Conservation (phyloP, 2,888 invertebrate species). For the Crocallis elinguaria region DNA sequence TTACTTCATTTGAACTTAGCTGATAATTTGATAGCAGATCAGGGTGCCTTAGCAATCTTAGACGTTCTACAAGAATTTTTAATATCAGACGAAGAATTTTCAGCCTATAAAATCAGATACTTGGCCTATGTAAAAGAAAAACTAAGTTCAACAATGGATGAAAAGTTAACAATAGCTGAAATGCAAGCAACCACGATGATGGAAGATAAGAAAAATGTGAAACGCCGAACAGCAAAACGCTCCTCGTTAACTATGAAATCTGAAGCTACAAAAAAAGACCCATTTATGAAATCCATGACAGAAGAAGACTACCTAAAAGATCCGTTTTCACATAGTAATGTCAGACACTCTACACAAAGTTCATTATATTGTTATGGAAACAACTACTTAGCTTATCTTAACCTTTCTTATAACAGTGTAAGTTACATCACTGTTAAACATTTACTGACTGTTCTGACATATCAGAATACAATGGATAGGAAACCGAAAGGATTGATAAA, state of each 20-base stretch:
- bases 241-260: too few relatives aligned
- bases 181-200: background rate
- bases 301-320: background rate
- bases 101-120: background rate
- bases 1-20: slow-evolving; percentile 11
- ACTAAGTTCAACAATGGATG: too few relatives aligned
- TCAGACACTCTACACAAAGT: background rate
- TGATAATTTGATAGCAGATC: slow-evolving; percentile 13
- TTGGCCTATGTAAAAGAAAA: background rate
- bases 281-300: too few relatives aligned
- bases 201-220: background rate
- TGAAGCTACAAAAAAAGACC: too few relatives aligned
- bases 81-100: background rate
- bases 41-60: slow-evolving; percentile 8
- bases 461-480: background rate
- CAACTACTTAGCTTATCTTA: slow-evolving; percentile 5
- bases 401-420: slow-evolving; percentile 11
- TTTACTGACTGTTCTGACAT: background rate
- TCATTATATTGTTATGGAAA: slow-evolving; percentile 10
- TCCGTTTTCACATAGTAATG: slow-evolving; percentile 3
- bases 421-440: background rate
- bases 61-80: background rate
- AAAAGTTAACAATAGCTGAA: background rate
- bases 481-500: slow-evolving; percentile 7
- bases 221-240: background rate